Conservation (phyloP, 2,888 invertebrate genomes). For the Lasioglossum villosulum region DNA sequence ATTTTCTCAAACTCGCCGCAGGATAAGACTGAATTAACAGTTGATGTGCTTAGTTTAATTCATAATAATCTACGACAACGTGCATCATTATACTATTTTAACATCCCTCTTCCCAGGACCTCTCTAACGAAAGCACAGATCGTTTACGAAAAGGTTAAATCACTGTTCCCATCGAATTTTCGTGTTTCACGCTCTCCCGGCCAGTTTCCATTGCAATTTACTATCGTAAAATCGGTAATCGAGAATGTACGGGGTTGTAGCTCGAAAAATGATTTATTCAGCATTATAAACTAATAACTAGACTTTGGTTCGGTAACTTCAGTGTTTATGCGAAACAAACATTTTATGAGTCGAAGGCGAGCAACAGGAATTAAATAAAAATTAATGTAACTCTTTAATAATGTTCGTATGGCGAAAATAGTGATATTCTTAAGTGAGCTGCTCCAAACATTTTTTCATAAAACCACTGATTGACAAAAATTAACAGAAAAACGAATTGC, state of each 20-base stretch:
- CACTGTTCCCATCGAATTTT: slow-evolving; percentile 23
- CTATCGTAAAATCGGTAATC: slow-evolving; percentile 4
- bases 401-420: too few relatives aligned
- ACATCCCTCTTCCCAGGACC: slow-evolving; percentile 4
- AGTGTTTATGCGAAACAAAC: not conserved
- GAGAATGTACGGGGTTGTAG: not conserved
- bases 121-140: not conserved
- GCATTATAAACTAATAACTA: not conserved
- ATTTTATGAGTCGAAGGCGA: too few relatives aligned
- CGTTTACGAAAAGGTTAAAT: slow-evolving; percentile 14
- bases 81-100: not conserved
- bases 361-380: too few relatives aligned
- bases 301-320: not conserved
- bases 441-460: too few relatives aligned
- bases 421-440: too few relatives aligned
- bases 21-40: slow-evolving; percentile 5
- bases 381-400: too few relatives aligned
- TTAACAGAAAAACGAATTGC: too few relatives aligned
- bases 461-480: too few relatives aligned
- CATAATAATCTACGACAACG: not conserved
- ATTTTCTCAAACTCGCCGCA: slow-evolving; percentile 33
- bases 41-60: not conserved
- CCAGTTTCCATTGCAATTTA: not conserved
- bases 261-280: not conserved
- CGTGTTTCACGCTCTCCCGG: slow-evolving; percentile 12